Base-by-base conservation (phyloP, 2,888 invertebrate species). In the Aphodius sticticus region DNA sequence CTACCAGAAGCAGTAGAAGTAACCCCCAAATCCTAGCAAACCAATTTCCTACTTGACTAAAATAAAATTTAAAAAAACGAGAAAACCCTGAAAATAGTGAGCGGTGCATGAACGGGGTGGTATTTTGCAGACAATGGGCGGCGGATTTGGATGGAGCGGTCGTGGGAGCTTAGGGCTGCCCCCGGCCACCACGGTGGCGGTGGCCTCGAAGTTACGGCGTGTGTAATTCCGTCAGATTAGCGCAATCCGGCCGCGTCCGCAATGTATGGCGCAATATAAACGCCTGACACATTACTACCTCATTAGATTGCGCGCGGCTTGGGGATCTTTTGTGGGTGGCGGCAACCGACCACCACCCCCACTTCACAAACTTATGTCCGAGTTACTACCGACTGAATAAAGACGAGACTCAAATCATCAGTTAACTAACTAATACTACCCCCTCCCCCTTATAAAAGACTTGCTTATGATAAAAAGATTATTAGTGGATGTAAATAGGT, bases 221-320 rank as follows among this genome's bases (percentile, higher is more conserved):
- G 87, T 87, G 88, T 89, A 89, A 89, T 88, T 88, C 88, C 87
- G 88, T 88, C 88, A 88, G 89, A 88, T 89, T 89, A 89, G 88
- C 87, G 86, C 87, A 87, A 88, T 88, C 87, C 88, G 74, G 74
- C 74, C 85, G 86, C 86, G 86, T 86, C 86, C 86, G 87, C 87
- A 86, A 88, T 87, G 88, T 87, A 88, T 87, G 85, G 86, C 85
- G 85, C 86, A 86, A 87, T 88, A 88, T 88, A 87, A 79, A 85
- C 86, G 85, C 86, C 87, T 88, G 88, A 88, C 88, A 88, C 88
- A 88, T 89, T 88, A 88, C 88, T 88, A 88, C 88, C 88, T 88
- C 88, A 88, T 88, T 89, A 88, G 87, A 87, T 80, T 80, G 78
- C 78, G 53, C 74, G 74, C 74, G 74, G 74, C 37, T 74, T 14